A percentile compares a stretch with the other conserved stretches of the same genome.
These are phyloP conservation scores for Microctonus aethiopoides DNA, from an alignment of 2,888 invertebrate species.

Conservation along the genomic window DNA sequence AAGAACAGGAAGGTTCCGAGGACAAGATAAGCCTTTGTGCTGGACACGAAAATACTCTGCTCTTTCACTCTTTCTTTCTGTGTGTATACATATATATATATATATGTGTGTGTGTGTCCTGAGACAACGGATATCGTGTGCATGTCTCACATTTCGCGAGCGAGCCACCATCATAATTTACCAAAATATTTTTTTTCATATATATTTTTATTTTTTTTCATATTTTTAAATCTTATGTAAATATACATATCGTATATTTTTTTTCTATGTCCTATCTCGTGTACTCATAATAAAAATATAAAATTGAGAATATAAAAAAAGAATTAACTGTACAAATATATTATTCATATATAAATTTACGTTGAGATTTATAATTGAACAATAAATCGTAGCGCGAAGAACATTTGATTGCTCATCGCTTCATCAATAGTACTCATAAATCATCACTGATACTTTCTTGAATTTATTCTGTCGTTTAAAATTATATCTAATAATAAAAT, in stretches of 20 bases:
- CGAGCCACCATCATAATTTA: constrained; percentile 63
- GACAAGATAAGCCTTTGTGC: constrained; percentile 64
- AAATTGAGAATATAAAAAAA: too few species aligned
- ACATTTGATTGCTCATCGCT: constrained; percentile 14
- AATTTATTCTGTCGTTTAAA: background rate
- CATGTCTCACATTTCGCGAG: constrained; percentile 65
- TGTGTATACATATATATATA: constrained; percentile 10
- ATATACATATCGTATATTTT: constrained; percentile 23
- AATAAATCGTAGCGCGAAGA: constrained; percentile 42
- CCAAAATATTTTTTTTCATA: constrained; percentile 38
- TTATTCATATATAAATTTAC: constrained; percentile 26
- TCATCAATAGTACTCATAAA: constrained; percentile 17
- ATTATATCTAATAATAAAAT: background rate
- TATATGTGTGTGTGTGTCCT: constrained; percentile 32
- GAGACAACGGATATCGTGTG: constrained; percentile 51
- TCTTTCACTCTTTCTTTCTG: constrained; percentile 5
- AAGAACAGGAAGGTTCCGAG: constrained; percentile 34
- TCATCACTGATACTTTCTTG: constrained; percentile 11
- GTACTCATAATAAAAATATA: background rate
- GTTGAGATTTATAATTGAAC: constrained; percentile 47
- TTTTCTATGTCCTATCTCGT: background rate
- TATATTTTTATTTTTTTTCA: constrained; percentile 44
- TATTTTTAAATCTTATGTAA: constrained; percentile 37
- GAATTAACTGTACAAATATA: background rate
- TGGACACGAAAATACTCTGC: constrained; percentile 40